A percentile compares a stretch with the other conserved stretches of the same genome.
phyloP scores from a whole-genome alignment of 2,113 vertebrate genomes.

The Periophthalmodon schlosseri region DNA sequence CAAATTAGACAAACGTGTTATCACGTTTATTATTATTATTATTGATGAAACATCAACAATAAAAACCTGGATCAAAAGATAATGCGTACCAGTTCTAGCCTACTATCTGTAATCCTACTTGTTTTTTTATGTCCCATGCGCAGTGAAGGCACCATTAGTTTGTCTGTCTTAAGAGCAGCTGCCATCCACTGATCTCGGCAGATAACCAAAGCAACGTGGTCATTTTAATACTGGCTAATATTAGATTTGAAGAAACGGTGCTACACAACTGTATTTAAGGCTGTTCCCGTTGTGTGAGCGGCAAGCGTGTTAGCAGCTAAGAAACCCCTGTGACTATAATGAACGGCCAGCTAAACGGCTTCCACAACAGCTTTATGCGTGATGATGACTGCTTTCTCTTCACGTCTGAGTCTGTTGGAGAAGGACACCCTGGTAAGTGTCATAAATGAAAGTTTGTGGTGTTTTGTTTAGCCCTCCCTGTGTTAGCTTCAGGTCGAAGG shows the following conservation, averaged over 20 bases:
- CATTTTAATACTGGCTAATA: too few species aligned
- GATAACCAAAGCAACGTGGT: too few species aligned
- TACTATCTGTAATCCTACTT: too few species aligned
- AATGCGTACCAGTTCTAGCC: too few species aligned
- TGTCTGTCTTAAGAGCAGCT: constrained; percentile 22
- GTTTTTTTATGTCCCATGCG: background rate
- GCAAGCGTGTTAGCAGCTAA: constrained; percentile 32
- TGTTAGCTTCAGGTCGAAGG: constrained; percentile 39
- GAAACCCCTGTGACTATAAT: constrained; percentile 60
- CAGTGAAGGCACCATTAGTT: constrained; percentile 5
- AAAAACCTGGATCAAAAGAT: too few species aligned
- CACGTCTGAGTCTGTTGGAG: constrained; percentile 88
- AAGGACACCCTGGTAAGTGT: constrained; percentile 84
- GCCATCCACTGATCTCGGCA: background rate
- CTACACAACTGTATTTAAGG: background rate
- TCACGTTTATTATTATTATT: too few species aligned
- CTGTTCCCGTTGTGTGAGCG: background rate
- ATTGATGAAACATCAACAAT: too few species aligned
- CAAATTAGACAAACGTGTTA: too few species aligned
- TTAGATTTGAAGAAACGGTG: background rate
- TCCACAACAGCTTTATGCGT: constrained; percentile 78
- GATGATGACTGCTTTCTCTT: constrained; percentile 91
- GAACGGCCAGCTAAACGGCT: constrained; percentile 86
- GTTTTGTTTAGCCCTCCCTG: constrained; percentile 10
- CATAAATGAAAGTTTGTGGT: background rate